Evolutionary conservation across 2,113 vertebrate genomes (phyloP), one percentile per base, ranked within the genome.

Genomic region (Ancistrus triradiatus): DNA sequence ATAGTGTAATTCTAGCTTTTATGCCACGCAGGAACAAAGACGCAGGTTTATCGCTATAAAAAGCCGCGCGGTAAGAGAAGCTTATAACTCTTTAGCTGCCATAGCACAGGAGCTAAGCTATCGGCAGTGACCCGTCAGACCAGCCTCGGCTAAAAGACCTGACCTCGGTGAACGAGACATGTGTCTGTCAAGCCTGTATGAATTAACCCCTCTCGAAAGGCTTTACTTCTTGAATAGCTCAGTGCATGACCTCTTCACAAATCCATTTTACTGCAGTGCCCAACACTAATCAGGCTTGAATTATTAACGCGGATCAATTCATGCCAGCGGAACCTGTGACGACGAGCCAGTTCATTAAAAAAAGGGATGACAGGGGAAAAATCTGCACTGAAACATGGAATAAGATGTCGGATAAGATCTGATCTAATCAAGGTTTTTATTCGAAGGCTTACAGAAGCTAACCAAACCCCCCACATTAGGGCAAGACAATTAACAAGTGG

Each of bases 131-230:
- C 83, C 76, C 83, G 80, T 83, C 83, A 78, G 84, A 85, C 75
- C 48, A 10, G 73, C 68, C 77, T 82, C 75, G 78, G 78, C 78
- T 87, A 75, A 80, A 80, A 76, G 84, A 86, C 81, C 81, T 89
- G 91, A 92, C 90, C 92, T 90, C 86, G 88, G 82, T 87, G 85
- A 92, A 90, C 86, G 87, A 88, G 87, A 91, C 87, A 86, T 85
- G 84, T 92, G 92, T 92, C 89, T 89, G 90, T 90, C 87, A 90
- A 91, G 90, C 89, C 88, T 88, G 89, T 91, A 92, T 89, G 88
- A 90, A 91, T 94, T 86, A 92, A 90, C 87, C 85, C 87, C 88
- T 87, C 91, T 90, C 91, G 69, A 78, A 89, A 88, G 92, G 88
- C 85, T 89, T 94, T 91, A 91, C 88, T 84, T 93, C 90, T 77